Base-by-base conservation (phyloP, 2,797 vertebrate species). In the Borostomias antarcticus region DNA sequence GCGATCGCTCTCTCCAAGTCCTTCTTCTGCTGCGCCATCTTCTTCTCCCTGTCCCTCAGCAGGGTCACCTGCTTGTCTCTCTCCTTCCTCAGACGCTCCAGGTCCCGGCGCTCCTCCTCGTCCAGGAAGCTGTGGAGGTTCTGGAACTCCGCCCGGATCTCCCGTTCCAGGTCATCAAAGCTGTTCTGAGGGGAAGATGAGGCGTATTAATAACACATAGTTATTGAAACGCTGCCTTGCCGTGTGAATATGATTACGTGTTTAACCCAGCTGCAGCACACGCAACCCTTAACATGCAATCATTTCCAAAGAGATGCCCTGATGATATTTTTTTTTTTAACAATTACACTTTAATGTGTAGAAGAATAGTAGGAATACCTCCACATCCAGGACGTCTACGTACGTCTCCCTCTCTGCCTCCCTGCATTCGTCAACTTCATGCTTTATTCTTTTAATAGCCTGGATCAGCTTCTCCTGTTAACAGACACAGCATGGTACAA, bases 371-470 rank as follows among this genome's bases (percentile, higher is more conserved):
- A 11, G 62, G 29, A 70, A 48, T 88, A 93, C 91, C 91, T 93
- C 91, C 15, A 92, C 81, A 50, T 73, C 70, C 57, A 86, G 1
- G 23, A 89, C 76, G 64, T 91, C 85, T 66, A 75, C 52, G 64
- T 81, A 87, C 0, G 88, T 86, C 54, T 90, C 85, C 61, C 69
- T 88, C 68, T 92, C 90, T 73, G 84, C 90, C 30, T 91, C 90
- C 74, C 77, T 83, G 81, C 89, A 90, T 69, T 90, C 85, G 28
- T 93, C 89, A 68, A 89, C 73, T 84, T 90, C 90, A 67, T 90
- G 89, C 73, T 92, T 90, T 76, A 93, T 91, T 83, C 88, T 91
- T 89, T 91, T 93, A 85, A 93, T 92, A 73, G 91, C 85, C 72
- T 90, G 86, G 69, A 91, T 35, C 58, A 93, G 91, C 80, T 91